phyloP scores from a whole-genome alignment of 2,797 vertebrate genomes.

The Mus caroli region DNA sequence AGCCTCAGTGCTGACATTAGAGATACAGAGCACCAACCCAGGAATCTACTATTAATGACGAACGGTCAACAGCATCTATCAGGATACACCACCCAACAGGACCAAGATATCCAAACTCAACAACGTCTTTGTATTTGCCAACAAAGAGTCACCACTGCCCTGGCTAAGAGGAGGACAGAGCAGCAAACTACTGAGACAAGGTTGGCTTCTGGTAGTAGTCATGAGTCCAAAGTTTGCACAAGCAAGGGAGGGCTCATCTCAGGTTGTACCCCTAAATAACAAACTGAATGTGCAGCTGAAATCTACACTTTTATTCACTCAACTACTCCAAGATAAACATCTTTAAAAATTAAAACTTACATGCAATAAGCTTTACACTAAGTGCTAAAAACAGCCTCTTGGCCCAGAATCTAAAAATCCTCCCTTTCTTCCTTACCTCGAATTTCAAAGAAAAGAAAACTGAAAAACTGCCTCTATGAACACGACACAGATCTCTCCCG shows the following conservation, averaged over 20 bases:
- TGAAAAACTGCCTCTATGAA: constrained; percentile 22
- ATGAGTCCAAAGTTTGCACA: not conserved
- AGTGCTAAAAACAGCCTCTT: not conserved
- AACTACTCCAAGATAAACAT: constrained; percentile 69
- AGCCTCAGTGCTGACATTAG: not conserved
- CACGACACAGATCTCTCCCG: not conserved
- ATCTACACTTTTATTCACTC: constrained; percentile 78
- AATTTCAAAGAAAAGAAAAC: not conserved
- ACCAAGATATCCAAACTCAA: not conserved
- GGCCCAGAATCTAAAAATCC: not conserved
- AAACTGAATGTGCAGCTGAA: constrained; percentile 76
- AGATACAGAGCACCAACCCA: not conserved
- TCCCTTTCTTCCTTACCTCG: not conserved
- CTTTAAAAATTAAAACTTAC: constrained; percentile 79
- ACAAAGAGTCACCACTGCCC: constrained; percentile 60
- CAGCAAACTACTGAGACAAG: not conserved
- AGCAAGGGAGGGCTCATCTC: constrained; percentile 83
- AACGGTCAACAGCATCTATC: not conserved
- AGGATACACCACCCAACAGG: not conserved
- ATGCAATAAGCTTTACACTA: constrained; percentile 72
- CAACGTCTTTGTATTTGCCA: constrained; percentile 57
- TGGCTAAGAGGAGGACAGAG: constrained; percentile 79
- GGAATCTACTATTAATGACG: not conserved
- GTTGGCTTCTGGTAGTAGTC: not conserved
- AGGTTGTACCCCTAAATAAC: constrained; percentile 73